Evolutionary conservation across 2,888 invertebrate species (phyloP).

Genomic region (Ptilodon capucinus): DNA sequence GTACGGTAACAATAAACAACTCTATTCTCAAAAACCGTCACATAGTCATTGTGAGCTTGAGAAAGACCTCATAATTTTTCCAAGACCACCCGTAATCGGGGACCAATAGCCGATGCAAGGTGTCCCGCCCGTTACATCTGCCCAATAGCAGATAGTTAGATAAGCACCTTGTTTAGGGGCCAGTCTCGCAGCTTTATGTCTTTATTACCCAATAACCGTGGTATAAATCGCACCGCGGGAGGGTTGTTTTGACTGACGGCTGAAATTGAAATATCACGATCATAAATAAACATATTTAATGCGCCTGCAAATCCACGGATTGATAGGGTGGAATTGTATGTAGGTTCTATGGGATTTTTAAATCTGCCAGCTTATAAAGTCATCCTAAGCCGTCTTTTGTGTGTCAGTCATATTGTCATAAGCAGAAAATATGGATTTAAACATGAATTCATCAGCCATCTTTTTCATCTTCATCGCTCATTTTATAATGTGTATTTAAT

Average conservation of each 20-base stretch:
- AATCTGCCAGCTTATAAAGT: background rate
- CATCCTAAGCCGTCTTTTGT: background rate
- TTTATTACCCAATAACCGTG: slow-evolving; percentile 63
- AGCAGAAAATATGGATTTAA: no score
- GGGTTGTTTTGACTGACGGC: slow-evolving; percentile 44
- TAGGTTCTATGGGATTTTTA: background rate
- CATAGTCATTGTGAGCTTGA: background rate
- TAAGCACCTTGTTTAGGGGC: slow-evolving; percentile 62
- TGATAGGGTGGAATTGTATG: background rate
- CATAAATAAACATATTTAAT: slow-evolving; percentile 18
- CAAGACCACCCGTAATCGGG: slow-evolving; percentile 39
- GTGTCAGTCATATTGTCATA: background rate
- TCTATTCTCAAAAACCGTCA: background rate
- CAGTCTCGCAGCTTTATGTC: slow-evolving; percentile 50
- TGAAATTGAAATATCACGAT: slow-evolving; percentile 47
- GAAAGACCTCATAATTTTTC: slow-evolving; percentile 41
- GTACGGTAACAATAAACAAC: slow-evolving; percentile 20
- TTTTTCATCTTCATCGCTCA: no score
- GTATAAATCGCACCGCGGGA: slow-evolving; percentile 47
- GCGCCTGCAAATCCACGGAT: background rate
- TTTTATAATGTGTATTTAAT: no score
- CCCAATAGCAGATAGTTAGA: slow-evolving; percentile 61
- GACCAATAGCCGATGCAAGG: slow-evolving; percentile 57
- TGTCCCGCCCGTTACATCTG: slow-evolving; percentile 57
- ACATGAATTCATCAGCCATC: no score